Evolutionary conservation across 2,113 vertebrate genomes (phyloP).

Genomic region (Phyllopteryx taeniolatus): DNA sequence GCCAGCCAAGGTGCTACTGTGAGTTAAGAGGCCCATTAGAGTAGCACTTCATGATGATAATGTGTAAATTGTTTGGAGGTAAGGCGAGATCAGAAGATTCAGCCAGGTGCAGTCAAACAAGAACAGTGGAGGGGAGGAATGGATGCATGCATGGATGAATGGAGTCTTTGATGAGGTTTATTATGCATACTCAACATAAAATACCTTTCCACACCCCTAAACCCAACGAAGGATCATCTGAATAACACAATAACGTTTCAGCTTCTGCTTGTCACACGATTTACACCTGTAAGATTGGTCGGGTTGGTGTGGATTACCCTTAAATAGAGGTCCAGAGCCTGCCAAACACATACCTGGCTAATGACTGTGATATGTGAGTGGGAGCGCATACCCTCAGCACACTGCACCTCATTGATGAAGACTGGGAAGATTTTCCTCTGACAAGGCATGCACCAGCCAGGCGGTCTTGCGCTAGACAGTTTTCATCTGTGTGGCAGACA

Average conservation of each 20-base stretch:
- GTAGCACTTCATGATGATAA: background rate
- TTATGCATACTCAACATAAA: slow-evolving; percentile 18
- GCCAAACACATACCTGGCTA: slow-evolving; percentile 70
- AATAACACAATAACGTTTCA: slow-evolving; percentile 40
- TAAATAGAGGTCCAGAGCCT: slow-evolving; percentile 52
- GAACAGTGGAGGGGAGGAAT: background rate
- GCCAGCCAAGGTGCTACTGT: background rate
- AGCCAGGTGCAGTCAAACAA: background rate
- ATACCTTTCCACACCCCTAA: slow-evolving; percentile 25
- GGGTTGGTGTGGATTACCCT: slow-evolving; percentile 51
- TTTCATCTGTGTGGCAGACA: slow-evolving; percentile 58
- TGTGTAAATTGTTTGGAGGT: background rate
- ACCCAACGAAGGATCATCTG: slow-evolving; percentile 26
- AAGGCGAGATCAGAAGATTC: background rate
- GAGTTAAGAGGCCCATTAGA: background rate
- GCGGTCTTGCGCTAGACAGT: slow-evolving; percentile 66
- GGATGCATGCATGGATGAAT: background rate
- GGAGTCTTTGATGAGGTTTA: background rate
- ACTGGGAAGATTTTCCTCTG: slow-evolving; percentile 64
- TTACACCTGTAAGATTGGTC: slow-evolving; percentile 62
- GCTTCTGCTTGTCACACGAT: slow-evolving; percentile 52
- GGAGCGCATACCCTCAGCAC: slow-evolving; percentile 54
- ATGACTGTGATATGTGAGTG: slow-evolving; percentile 67
- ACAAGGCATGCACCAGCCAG: slow-evolving; percentile 61
- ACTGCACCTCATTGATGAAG: slow-evolving; percentile 72